These are phyloP conservation scores for Amblyjoppa proteus DNA, from an alignment of 2,888 invertebrate species.

Conservation along the genomic window DNA sequence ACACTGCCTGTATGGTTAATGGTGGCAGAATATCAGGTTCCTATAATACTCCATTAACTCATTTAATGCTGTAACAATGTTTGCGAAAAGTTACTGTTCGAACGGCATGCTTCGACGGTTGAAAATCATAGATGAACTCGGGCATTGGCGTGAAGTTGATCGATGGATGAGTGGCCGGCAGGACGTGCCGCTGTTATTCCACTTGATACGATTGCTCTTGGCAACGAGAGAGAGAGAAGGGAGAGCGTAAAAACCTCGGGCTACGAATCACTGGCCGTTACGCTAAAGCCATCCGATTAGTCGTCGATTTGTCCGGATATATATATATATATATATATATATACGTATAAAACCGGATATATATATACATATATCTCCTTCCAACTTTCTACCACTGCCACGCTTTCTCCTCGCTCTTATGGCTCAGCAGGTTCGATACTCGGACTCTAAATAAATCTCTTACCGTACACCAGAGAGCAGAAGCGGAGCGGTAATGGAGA, in stretches of 20 bases:
- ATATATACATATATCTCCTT: slow-evolving; percentile 19
- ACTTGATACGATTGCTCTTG: slow-evolving; percentile 44
- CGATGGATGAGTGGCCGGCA: slow-evolving; percentile 44
- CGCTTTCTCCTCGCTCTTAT: slow-evolving; percentile 14
- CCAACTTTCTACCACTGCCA: slow-evolving; percentile 2
- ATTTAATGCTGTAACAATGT: not conserved
- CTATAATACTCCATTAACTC: not conserved
- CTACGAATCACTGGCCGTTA: slow-evolving; percentile 61
- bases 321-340: not conserved
- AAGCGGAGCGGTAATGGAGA: slow-evolving; percentile 25
- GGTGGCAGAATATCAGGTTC: not conserved
- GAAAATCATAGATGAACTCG: slow-evolving; percentile 11
- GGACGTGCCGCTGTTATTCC: slow-evolving; percentile 36
- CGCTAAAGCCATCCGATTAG: slow-evolving; percentile 66
- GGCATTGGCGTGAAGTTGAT: slow-evolving; percentile 50
- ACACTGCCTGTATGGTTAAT: not conserved
- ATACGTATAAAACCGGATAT: slow-evolving; percentile 33
- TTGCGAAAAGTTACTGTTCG: not conserved
- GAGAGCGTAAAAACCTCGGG: slow-evolving; percentile 27
- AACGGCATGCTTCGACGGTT: not conserved
- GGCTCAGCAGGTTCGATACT: slow-evolving; percentile 47
- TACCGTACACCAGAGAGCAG: slow-evolving; percentile 16
- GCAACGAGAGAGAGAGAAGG: slow-evolving; percentile 19
- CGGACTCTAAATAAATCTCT: slow-evolving; percentile 59
- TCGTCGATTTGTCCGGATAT: slow-evolving; percentile 64